Conservation (phyloP, 1,140 invertebrate genomes). For the Anastrepha obliqua region DNA sequence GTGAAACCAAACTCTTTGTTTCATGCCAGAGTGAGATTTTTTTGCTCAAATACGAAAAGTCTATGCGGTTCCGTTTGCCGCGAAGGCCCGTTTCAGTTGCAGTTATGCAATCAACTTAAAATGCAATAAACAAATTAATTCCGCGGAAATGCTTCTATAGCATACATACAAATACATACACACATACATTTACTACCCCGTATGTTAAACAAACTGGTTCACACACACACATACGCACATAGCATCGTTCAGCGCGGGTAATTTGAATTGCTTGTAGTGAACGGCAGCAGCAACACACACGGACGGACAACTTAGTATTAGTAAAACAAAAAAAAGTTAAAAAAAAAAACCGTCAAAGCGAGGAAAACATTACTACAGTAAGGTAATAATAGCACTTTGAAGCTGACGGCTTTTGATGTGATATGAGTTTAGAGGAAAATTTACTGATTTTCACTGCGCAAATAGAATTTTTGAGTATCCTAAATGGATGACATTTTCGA, state of each 20-base stretch:
- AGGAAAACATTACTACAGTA: neutral
- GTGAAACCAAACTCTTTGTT: conserved; percentile 3
- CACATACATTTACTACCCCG: neutral
- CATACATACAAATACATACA: conserved; percentile 1
- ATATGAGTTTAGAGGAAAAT: neutral
- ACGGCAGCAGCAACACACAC: neutral
- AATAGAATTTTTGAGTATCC: conserved; percentile 55
- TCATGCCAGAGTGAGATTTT: neutral
- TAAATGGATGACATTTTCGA: conserved; percentile 53
- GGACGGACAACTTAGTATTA: neutral
- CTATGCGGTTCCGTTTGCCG: neutral
- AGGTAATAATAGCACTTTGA: conserved; percentile 26
- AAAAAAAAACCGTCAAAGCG: neutral
- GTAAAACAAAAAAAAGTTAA: neutral
- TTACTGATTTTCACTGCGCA: neutral
- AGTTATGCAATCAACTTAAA: conserved; percentile 62
- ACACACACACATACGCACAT: neutral
- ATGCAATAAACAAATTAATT: conserved; percentile 68
- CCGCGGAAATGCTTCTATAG: neutral
- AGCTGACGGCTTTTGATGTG: neutral
- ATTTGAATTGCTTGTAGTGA: conserved; percentile 36
- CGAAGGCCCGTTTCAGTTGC: neutral
- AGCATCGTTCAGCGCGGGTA: neutral
- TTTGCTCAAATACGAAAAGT: neutral
- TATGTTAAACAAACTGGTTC: neutral